Evolutionary conservation across 2,113 vertebrate genomes (phyloP).

Genomic region (Odocoileus hemionus): DNA sequence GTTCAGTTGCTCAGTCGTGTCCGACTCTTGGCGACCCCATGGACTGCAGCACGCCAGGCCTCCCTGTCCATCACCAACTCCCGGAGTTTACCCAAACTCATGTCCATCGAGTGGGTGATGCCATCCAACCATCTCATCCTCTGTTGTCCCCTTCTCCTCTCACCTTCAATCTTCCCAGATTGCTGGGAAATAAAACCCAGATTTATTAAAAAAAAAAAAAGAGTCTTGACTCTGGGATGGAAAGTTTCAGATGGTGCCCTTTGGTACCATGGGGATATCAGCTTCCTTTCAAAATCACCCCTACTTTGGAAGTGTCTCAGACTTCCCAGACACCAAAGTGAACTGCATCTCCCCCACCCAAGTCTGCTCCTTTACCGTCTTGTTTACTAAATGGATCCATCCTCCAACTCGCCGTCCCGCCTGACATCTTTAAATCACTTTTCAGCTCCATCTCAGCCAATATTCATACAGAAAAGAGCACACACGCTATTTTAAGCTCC

Average conservation of each 20-base stretch:
- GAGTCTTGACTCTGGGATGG: not conserved
- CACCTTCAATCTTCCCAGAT: not conserved
- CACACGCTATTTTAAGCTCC: not conserved
- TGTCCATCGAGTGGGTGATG: not conserved
- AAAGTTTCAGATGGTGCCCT: accelerated
- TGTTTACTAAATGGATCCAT: not conserved
- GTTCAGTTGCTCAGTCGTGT: not conserved
- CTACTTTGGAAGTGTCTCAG: not conserved
- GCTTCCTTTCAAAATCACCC: not conserved
- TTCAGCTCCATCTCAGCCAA: not conserved
- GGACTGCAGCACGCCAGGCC: not conserved
- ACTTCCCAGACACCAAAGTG: not conserved
- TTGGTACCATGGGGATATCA: not conserved
- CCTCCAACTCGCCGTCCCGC: no score
- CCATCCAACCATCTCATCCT: not conserved
- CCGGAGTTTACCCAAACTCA: accelerated
- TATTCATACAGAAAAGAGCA: not conserved
- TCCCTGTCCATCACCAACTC: not conserved
- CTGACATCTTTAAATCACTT: not conserved
- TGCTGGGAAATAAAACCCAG: not conserved
- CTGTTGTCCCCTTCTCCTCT: not conserved
- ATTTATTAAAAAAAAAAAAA: not conserved
- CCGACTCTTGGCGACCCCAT: accelerated
- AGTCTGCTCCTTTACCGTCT: not conserved
- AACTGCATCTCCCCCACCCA: not conserved